phyloP scores from a whole-genome alignment of 2,797 vertebrate genomes.

The Australoheros facetus region DNA sequence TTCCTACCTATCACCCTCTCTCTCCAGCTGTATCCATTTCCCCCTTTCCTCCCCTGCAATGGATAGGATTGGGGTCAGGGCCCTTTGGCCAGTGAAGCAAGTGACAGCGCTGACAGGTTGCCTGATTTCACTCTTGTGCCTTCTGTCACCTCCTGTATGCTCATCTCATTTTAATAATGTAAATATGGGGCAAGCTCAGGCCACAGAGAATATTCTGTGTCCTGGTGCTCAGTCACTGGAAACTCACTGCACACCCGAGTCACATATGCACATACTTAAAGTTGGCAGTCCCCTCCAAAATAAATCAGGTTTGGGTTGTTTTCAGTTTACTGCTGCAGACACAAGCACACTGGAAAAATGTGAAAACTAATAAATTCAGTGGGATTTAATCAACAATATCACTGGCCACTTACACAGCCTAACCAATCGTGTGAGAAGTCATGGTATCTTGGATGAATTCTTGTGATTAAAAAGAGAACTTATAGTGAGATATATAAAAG shows the following conservation, averaged over 20 bases:
- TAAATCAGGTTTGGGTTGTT: neutral
- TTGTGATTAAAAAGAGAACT: neutral
- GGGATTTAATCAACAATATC: neutral
- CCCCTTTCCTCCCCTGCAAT: conserved; percentile 69
- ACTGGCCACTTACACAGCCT: neutral
- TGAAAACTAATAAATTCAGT: neutral
- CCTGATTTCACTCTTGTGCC: conserved; percentile 75
- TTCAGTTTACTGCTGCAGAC: neutral
- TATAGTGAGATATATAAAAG: neutral
- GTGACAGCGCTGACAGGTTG: conserved; percentile 82
- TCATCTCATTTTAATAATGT: conserved; percentile 82
- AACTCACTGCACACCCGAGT: conserved; percentile 62
- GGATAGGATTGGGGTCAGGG: conserved; percentile 80
- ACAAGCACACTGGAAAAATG: neutral
- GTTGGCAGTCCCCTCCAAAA: conserved; percentile 10
- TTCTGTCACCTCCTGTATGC: conserved; percentile 79
- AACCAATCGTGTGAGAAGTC: accelerated
- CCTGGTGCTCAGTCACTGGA: conserved; percentile 70
- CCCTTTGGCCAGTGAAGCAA: conserved; percentile 79
- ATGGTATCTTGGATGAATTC: neutral
- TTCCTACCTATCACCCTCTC: conserved; percentile 37
- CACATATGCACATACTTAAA: conserved; percentile 26
- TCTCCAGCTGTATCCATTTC: conserved; percentile 54
- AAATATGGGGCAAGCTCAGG: conserved; percentile 75
- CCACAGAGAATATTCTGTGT: conserved; percentile 70